A percentile compares a stretch with the other conserved stretches of the same genome.
Evolutionary conservation across 1,140 invertebrate species (phyloP).

Genomic region (Tetragnatha versicolor): DNA sequence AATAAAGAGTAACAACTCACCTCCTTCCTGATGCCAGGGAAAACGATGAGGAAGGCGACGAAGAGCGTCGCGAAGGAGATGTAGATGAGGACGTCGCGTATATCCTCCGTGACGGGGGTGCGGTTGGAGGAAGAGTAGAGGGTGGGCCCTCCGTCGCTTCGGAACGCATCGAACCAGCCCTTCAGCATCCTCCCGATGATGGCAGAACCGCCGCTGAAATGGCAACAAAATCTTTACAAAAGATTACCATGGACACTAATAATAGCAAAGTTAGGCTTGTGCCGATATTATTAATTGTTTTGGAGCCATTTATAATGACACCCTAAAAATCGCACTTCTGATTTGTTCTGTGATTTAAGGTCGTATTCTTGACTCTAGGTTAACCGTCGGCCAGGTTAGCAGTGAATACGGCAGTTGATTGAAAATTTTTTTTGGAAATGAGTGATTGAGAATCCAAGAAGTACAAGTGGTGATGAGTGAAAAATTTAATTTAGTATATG

Average conservation of each 20-base stretch:
- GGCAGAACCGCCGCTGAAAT: neutral
- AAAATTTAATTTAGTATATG: too few relatives aligned
- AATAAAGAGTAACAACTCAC: constrained; percentile 67
- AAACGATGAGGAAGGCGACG: constrained; percentile 89
- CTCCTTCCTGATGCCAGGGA: constrained; percentile 94
- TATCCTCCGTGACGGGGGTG: constrained; percentile 90
- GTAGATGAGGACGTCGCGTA: constrained; percentile 82
- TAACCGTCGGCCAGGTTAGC: too few relatives aligned
- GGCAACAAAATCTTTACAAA: neutral
- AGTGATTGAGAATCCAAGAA: too few relatives aligned
- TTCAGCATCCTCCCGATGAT: constrained; percentile 29
- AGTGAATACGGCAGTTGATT: too few relatives aligned
- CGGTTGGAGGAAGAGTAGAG: constrained; percentile 91
- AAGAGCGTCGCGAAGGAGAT: constrained; percentile 88
- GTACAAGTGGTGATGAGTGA: too few relatives aligned
- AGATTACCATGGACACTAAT: neutral
- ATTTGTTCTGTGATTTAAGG: neutral
- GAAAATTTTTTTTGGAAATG: too few relatives aligned
- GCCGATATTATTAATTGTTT: neutral
- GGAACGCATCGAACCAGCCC: constrained; percentile 94
- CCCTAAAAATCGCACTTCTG: neutral
- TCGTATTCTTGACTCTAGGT: too few relatives aligned
- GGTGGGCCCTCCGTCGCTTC: constrained; percentile 86
- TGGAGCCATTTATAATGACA: neutral
- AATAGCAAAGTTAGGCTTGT: neutral